phyloP scores from a whole-genome alignment of 2,888 invertebrate genomes.

The Arge pagana region DNA sequence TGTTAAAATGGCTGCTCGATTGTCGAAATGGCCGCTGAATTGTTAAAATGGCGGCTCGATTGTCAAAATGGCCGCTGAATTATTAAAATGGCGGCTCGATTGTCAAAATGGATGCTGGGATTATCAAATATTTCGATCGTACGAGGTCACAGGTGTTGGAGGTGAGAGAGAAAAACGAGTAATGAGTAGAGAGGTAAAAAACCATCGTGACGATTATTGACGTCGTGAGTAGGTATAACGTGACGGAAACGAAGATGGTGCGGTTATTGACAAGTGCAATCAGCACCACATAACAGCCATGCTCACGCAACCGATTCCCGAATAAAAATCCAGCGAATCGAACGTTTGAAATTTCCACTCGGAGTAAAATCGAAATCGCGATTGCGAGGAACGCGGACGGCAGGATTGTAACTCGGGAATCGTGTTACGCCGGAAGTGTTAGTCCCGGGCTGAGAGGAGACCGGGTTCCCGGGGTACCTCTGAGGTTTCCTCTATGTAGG shows the following conservation, averaged over 20 bases:
- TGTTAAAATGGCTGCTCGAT: too few relatives aligned
- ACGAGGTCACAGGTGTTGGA: too few relatives aligned
- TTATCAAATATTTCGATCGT: too few relatives aligned
- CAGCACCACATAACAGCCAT: constrained; percentile 23
- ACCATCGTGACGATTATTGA: too few relatives aligned
- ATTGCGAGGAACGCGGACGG: not conserved
- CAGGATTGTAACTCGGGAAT: constrained; percentile 21
- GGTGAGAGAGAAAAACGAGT: too few relatives aligned
- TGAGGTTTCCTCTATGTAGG: constrained; percentile 89
- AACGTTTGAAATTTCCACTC: not conserved
- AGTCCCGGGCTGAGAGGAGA: constrained; percentile 20
- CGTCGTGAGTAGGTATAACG: not conserved
- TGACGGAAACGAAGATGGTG: not conserved
- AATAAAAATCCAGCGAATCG: constrained; percentile 4
- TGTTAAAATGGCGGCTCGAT: too few relatives aligned
- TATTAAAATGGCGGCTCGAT: too few relatives aligned
- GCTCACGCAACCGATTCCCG: constrained; percentile 15
- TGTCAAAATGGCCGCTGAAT: too few relatives aligned
- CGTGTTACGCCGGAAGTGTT: constrained; percentile 31
- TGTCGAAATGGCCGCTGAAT: too few relatives aligned
- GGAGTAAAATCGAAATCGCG: constrained; percentile 1
- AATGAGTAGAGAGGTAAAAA: too few relatives aligned
- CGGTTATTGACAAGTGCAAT: constrained; percentile 22
- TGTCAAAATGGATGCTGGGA: too few relatives aligned
- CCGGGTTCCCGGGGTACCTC: constrained; percentile 67